These are phyloP conservation scores for Diorhabda elongata DNA, from an alignment of 1,140 invertebrate species.

Conservation along the genomic window DNA sequence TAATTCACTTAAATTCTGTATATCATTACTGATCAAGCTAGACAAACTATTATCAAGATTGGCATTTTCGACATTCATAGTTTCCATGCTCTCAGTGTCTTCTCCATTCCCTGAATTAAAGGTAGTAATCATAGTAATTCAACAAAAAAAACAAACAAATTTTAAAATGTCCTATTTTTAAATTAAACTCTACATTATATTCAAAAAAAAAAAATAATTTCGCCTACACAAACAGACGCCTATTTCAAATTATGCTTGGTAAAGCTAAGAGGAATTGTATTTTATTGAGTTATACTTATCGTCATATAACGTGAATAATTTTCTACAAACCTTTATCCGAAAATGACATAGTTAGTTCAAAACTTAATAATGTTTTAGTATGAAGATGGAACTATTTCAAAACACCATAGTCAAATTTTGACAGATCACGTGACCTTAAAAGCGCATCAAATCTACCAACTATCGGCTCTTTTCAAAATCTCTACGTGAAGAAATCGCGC, in stretches of 20 bases:
- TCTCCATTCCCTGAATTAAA: conserved; percentile 7
- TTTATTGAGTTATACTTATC: background rate
- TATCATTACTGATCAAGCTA: conserved; percentile 28
- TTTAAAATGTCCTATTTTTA: background rate
- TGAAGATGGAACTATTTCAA: conserved; percentile 35
- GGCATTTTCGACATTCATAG: conserved; percentile 31
- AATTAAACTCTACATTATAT: background rate
- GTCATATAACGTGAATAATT: background rate
- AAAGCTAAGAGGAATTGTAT: too few species aligned
- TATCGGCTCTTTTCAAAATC: background rate
- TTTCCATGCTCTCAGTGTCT: conserved; percentile 29
- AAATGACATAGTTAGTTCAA: conserved; percentile 28
- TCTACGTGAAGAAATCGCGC: background rate
- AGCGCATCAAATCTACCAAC: conserved; percentile 27
- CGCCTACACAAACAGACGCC: conserved; percentile 3
- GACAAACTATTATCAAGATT: conserved; percentile 24
- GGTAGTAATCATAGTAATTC: background rate
- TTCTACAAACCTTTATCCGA: conserved; percentile 29
- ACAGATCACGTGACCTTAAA: conserved; percentile 33
- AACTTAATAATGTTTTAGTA: conserved; percentile 19
- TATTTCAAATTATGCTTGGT: conserved; percentile 7
- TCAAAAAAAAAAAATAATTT: background rate
- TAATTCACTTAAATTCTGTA: conserved; percentile 36
- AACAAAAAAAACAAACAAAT: background rate
- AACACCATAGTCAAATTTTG: conserved; percentile 39